phyloP scores from a whole-genome alignment of 2,888 invertebrate species.

The Willowsia nigromaculata region DNA sequence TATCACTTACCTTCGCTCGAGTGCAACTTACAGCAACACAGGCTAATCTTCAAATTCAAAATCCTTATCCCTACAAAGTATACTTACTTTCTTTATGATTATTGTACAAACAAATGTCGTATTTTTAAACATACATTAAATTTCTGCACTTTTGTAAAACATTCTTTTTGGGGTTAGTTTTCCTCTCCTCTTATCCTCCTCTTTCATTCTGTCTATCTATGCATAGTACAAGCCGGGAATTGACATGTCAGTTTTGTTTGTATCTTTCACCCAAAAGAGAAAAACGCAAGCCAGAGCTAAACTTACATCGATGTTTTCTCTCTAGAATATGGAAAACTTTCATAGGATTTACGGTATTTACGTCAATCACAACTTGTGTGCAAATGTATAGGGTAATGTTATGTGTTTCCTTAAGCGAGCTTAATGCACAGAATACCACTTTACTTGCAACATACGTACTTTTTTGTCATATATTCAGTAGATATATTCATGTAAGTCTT shows the following conservation, averaged over 20 bases:
- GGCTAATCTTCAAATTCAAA: not conserved
- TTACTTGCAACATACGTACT: not conserved
- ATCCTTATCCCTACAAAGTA: not conserved
- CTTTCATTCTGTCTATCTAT: not conserved
- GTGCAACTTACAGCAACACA: not conserved
- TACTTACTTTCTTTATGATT: not conserved
- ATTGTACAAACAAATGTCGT: not conserved
- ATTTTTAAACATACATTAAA: not conserved
- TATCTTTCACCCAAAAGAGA: not conserved
- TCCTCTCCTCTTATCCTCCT: not conserved
- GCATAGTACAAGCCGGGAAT: not conserved
- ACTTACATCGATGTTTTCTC: not conserved
- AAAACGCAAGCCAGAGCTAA: not conserved
- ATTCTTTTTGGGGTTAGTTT: not conserved
- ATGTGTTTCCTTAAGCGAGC: not conserved
- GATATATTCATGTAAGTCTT: not conserved
- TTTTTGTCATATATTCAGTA: not conserved
- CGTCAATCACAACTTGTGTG: slow-evolving; percentile 47
- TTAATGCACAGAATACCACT: not conserved
- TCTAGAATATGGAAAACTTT: slow-evolving; percentile 34
- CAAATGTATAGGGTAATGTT: not conserved
- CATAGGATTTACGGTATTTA: slow-evolving; percentile 63
- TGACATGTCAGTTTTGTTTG: slow-evolving; percentile 17
- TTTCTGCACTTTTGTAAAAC: not conserved
- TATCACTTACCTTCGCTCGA: not conserved